Percentiles rank a stretch among this genome's conserved stretches.
These are phyloP conservation scores for Cherax destructor DNA, from an alignment of 1,140 invertebrate genomes.

Conservation along the genomic window DNA sequence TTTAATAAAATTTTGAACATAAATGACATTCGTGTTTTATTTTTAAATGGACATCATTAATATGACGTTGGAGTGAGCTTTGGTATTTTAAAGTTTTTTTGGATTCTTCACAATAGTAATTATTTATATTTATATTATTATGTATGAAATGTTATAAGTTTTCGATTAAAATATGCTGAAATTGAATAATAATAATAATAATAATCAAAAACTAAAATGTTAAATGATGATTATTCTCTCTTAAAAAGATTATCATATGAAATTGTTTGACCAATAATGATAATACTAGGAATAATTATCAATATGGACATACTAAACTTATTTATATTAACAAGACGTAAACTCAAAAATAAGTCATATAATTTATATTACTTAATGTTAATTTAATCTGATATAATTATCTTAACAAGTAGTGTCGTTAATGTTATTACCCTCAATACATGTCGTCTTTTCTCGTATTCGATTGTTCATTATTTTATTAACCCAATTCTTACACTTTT, in stretches of 20 bases:
- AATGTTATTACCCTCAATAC: constrained; percentile 42
- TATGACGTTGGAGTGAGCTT: no score
- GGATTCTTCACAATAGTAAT: no score
- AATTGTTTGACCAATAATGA: background rate
- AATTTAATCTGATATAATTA: background rate
- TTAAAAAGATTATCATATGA: background rate
- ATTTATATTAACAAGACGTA: background rate
- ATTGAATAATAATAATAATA: no score
- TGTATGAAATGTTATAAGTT: no score
- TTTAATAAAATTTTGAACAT: no score
- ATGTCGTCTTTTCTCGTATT: constrained; percentile 27
- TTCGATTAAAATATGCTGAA: no score
- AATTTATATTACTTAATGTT: constrained; percentile 34
- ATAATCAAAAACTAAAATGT: no score
- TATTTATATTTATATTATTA: no score
- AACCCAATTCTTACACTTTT: constrained; percentile 30
- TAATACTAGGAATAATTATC: background rate
- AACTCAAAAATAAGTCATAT: background rate
- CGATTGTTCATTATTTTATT: constrained; percentile 24
- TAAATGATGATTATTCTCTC: no score
- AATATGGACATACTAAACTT: background rate
- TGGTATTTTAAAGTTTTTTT: no score
- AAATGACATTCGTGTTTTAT: no score
- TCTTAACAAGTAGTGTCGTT: background rate
- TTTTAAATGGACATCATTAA: no score